A percentile compares a stretch with the other conserved stretches of the same genome.
Evolutionary conservation across 2,113 vertebrate genomes (phyloP).

Genomic region (Rhabdornis inornatus): DNA sequence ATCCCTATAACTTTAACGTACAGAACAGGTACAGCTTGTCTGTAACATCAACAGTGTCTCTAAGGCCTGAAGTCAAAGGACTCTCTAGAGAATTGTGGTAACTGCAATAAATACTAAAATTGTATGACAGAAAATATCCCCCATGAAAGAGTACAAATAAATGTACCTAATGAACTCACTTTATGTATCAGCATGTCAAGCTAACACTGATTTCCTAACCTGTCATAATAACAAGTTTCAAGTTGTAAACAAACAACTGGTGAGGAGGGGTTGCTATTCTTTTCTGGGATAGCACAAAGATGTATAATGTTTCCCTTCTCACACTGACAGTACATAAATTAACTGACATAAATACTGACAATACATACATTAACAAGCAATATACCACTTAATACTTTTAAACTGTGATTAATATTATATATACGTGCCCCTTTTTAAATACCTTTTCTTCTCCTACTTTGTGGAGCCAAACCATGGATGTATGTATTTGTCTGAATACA

Average conservation of each 20-base stretch:
- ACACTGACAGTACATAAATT: background rate
- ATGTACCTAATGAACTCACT: background rate
- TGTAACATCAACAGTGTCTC: background rate
- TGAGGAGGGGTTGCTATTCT: background rate
- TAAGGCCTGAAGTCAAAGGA: background rate
- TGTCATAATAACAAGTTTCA: background rate
- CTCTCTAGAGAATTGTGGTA: background rate
- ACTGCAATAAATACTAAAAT: background rate
- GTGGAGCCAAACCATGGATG: background rate
- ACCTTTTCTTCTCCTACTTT: background rate
- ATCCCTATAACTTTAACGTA: background rate
- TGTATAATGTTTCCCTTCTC: background rate
- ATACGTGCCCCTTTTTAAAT: background rate
- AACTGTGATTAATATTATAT: background rate
- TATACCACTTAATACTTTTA: background rate
- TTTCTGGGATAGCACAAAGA: background rate
- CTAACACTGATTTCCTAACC: background rate
- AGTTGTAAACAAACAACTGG: background rate
- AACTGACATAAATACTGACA: background rate
- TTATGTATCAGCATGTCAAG: background rate
- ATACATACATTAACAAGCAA: background rate
- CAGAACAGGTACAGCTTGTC: background rate
- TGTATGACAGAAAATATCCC: background rate
- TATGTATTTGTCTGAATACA: background rate
- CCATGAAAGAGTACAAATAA: background rate